A percentile compares a stretch with the other conserved stretches of the same genome.
phyloP scores from a whole-genome alignment of 2,888 invertebrate genomes.

The Catocala sponsa region DNA sequence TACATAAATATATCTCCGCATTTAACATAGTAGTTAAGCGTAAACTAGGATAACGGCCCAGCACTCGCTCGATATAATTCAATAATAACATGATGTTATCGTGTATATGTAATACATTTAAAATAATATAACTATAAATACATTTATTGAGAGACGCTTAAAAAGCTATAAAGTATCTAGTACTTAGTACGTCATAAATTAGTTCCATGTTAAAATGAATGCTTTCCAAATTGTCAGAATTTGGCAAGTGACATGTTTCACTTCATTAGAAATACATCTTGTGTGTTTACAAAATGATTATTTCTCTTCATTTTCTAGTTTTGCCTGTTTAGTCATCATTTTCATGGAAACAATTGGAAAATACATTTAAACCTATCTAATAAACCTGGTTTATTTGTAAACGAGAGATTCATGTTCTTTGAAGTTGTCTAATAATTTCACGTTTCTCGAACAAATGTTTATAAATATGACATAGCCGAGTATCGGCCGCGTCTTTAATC shows the following conservation, averaged over 20 bases:
- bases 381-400: background rate
- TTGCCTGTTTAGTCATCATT: slow-evolving; percentile 33
- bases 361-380: background rate
- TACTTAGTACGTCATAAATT: background rate
- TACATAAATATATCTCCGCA: no score
- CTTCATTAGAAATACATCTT: slow-evolving; percentile 39
- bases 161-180: background rate
- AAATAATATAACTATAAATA: background rate
- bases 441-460: slow-evolving; percentile 7
- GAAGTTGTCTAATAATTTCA: slow-evolving; percentile 9
- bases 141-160: background rate
- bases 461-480: background rate
- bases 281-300: background rate
- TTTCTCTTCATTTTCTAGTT: background rate
- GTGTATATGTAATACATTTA: background rate
- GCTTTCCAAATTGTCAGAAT: slow-evolving; percentile 20
- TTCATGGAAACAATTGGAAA: slow-evolving; percentile 22
- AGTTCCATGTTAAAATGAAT: slow-evolving; percentile 14
- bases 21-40: no score
- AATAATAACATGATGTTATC: no score
- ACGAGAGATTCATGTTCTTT: background rate
- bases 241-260: slow-evolving; percentile 34
- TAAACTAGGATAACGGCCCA: no score
- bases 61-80: no score
- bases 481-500: slow-evolving; percentile 3